Conservation (phyloP, 2,797 vertebrate species). For the Alcedo atthis region DNA sequence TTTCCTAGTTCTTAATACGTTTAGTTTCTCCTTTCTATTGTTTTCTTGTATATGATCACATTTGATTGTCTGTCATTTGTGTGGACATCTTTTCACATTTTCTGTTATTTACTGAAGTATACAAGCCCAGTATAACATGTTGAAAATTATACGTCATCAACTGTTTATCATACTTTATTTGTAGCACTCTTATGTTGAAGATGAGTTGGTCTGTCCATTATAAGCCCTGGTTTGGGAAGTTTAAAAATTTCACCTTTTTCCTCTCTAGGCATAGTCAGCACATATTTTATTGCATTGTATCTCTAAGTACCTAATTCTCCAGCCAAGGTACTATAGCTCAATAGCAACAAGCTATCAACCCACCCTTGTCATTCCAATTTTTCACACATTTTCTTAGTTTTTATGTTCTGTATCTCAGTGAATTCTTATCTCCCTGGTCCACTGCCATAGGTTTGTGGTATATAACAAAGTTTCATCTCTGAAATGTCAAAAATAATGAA, state of each 20-base stretch:
- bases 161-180: neutral
- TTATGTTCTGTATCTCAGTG: constrained; percentile 31
- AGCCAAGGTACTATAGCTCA: constrained; percentile 25
- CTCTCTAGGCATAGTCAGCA: constrained; percentile 5
- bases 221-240: constrained; percentile 15
- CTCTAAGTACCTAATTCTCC: constrained; percentile 20
- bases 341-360: constrained; percentile 54
- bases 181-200: neutral
- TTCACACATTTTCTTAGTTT: constrained; percentile 61
- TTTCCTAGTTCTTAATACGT: neutral
- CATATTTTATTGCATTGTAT: constrained; percentile 40
- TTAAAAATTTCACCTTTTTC: constrained; percentile 54
- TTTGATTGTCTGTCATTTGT: neutral
- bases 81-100: neutral
- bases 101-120: neutral
- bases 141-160: neutral
- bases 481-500: constrained; percentile 69
- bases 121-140: neutral
- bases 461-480: constrained; percentile 56
- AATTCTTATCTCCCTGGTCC: constrained; percentile 58
- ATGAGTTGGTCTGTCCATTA: constrained; percentile 9
- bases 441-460: constrained; percentile 29
- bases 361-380: constrained; percentile 66
- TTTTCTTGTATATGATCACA: neutral
- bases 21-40: neutral